A percentile compares a stretch with the other conserved stretches of the same genome.
Evolutionary conservation across 1,140 invertebrate species (phyloP).

Genomic region (Drosophila kurseongensis): DNA sequence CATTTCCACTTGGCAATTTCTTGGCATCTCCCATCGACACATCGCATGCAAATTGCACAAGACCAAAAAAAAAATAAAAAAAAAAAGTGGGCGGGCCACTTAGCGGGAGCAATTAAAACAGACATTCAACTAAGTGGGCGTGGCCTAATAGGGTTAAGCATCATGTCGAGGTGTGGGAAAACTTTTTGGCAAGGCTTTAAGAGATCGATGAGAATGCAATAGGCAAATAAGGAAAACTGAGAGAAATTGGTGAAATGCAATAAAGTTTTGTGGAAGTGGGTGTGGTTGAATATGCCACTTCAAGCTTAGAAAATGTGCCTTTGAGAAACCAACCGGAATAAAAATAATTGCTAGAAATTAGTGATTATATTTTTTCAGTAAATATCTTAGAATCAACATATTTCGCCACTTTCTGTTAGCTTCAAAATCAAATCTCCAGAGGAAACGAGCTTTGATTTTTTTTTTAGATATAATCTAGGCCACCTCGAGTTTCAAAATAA

Average conservation of each 20-base stretch:
- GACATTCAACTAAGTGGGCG: slow-evolving; percentile 38
- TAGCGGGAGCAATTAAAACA: slow-evolving; percentile 66
- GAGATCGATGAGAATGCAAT: slow-evolving; percentile 48
- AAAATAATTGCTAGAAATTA: too few relatives aligned
- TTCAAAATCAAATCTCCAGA: not conserved
- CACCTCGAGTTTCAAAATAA: slow-evolving; percentile 7
- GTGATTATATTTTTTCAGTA: not conserved
- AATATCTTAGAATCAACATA: not conserved
- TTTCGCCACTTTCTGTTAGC: not conserved
- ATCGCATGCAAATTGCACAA: slow-evolving; percentile 49
- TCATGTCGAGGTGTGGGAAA: slow-evolving; percentile 52
- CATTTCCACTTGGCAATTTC: slow-evolving; percentile 51
- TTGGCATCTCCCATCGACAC: slow-evolving; percentile 48
- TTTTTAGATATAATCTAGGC: not conserved
- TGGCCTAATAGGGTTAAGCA: slow-evolving; percentile 56
- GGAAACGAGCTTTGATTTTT: not conserved
- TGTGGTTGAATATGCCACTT: slow-evolving; percentile 2
- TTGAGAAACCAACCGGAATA: not conserved
- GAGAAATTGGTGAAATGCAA: not conserved
- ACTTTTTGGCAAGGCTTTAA: slow-evolving; percentile 44
- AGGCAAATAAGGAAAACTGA: slow-evolving; percentile 2
- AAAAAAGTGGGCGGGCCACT: slow-evolving; percentile 5
- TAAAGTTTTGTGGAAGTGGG: not conserved
- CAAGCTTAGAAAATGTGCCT: not conserved
- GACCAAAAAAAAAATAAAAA: slow-evolving; percentile 11